phyloP scores from a whole-genome alignment of 2,797 vertebrate genomes.

The Phrynocephalus vlangalii region DNA sequence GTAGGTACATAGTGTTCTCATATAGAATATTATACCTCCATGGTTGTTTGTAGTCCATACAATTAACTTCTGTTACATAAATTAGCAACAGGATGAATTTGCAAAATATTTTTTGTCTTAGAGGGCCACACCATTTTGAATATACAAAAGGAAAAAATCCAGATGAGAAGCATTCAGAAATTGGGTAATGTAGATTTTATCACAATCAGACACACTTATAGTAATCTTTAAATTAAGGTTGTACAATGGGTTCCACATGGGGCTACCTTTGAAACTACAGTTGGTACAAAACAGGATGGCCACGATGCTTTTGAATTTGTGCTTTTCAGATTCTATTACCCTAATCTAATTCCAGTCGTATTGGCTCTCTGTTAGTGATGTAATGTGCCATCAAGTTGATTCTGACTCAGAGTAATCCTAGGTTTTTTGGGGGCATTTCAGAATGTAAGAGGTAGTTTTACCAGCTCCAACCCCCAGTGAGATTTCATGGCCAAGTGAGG shows the following conservation, averaged over 20 bases:
- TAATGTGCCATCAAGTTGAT: no score
- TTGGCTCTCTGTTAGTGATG: background rate
- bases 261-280: background rate
- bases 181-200: background rate
- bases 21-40: background rate
- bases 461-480: no score
- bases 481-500: no score
- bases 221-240: background rate
- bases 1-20: background rate
- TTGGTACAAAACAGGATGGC: background rate
- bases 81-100: background rate
- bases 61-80: background rate
- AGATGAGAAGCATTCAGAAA: background rate
- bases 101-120: slow-evolving; percentile 3
- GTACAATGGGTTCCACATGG: background rate
- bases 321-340: background rate
- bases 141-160: background rate
- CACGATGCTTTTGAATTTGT: background rate
- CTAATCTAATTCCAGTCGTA: background rate
- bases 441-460: no score
- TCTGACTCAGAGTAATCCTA: no score
- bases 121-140: background rate
- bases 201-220: background rate
- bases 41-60: background rate
- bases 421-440: no score